These are phyloP conservation scores for Callaeas wilsoni DNA, from an alignment of 2,113 vertebrate genomes.

Conservation along the genomic window DNA sequence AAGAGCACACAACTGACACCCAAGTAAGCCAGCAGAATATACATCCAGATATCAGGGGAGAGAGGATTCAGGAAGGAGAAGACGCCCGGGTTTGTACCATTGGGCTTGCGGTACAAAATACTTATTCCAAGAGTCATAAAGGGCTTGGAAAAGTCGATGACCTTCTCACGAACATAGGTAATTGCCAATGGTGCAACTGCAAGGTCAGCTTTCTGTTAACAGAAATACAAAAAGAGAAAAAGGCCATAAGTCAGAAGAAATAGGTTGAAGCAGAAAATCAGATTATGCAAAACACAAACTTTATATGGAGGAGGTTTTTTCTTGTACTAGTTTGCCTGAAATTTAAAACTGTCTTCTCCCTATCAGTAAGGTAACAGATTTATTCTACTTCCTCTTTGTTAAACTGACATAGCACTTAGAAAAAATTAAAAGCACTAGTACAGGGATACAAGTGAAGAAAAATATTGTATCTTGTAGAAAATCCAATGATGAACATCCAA, in stretches of 20 bases:
- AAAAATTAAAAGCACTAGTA: background rate
- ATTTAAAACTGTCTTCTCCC: slow-evolving; percentile 59
- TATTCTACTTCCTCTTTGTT: slow-evolving; percentile 9
- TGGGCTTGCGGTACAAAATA: slow-evolving; percentile 99
- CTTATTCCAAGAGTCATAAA: slow-evolving; percentile 99
- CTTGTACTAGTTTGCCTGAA: slow-evolving; percentile 53
- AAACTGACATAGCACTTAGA: background rate
- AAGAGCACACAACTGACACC: slow-evolving; percentile 99
- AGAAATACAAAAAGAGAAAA: slow-evolving; percentile 75
- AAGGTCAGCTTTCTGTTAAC: slow-evolving; percentile 97
- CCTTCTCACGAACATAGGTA: slow-evolving; percentile 97
- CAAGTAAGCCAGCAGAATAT: slow-evolving; percentile 99
- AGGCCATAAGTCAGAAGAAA: slow-evolving; percentile 66
- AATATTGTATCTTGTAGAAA: background rate
- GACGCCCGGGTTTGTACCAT: slow-evolving; percentile 99
- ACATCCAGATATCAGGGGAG: slow-evolving; percentile 99
- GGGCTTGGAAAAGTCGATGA: slow-evolving; percentile 99
- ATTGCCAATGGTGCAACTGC: slow-evolving; percentile 97
- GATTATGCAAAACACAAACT: slow-evolving; percentile 76
- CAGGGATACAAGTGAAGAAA: background rate
- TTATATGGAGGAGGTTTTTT: slow-evolving; percentile 61
- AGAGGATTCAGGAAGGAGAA: slow-evolving; percentile 99
- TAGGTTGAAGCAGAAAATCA: slow-evolving; percentile 68
- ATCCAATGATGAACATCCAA: background rate
- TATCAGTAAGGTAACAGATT: background rate